These are phyloP conservation scores for Dasyornis broadbenti DNA, from an alignment of 2,113 vertebrate species.

Conservation along the genomic window DNA sequence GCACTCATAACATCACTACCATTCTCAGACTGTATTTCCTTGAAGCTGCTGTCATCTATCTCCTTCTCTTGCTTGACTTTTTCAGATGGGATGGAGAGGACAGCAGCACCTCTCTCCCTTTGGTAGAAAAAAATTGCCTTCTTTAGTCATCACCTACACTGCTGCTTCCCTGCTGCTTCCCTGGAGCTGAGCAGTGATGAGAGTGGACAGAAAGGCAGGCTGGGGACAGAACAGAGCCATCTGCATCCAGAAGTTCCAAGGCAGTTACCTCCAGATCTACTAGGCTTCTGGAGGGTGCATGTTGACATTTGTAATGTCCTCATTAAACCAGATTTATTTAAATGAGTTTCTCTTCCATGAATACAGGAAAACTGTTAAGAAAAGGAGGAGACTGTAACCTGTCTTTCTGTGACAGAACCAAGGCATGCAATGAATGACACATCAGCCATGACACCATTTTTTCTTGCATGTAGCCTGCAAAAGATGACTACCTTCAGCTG, in stretches of 20 bases:
- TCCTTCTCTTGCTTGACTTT: background rate
- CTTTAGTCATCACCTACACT: background rate
- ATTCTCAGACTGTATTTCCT: background rate
- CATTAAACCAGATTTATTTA: background rate
- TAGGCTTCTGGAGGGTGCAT: background rate
- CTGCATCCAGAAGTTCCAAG: background rate
- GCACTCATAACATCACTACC: background rate
- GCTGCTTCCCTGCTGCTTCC: fast-evolving
- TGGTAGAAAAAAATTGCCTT: background rate
- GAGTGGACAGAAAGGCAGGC: background rate
- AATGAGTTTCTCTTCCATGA: background rate
- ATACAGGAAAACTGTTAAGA: background rate
- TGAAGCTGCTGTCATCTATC: background rate
- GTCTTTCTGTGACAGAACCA: background rate
- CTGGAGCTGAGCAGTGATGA: background rate
- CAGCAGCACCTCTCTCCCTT: background rate
- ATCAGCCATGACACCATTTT: fast-evolving
- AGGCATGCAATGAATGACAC: background rate
- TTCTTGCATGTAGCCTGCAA: background rate
- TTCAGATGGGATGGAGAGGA: background rate
- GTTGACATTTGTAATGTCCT: background rate
- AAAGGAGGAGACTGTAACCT: background rate
- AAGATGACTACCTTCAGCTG: background rate
- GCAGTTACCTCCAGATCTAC: background rate
- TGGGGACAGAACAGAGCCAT: background rate